phyloP scores from a whole-genome alignment of 2,797 vertebrate genomes.

The Taeniopygia guttata region DNA sequence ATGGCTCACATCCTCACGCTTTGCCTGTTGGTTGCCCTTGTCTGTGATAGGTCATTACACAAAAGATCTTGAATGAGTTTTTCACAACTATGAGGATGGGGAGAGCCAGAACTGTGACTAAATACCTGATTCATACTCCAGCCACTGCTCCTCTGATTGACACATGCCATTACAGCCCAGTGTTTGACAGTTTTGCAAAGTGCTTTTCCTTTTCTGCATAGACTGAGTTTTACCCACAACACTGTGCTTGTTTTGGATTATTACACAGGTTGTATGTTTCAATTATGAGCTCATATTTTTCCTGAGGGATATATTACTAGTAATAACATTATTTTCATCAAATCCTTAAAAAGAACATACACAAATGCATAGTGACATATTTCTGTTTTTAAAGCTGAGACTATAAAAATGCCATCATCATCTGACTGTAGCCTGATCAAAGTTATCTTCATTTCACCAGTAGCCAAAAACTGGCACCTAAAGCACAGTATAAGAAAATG shows the following conservation, averaged over 20 bases:
- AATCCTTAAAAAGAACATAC: background rate
- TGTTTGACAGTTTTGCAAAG: background rate
- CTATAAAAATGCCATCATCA: background rate
- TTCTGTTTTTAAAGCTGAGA: background rate
- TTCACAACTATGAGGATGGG: background rate
- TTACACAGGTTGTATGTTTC: background rate
- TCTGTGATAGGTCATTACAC: background rate
- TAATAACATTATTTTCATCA: background rate
- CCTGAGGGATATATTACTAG: background rate
- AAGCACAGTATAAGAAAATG: background rate
- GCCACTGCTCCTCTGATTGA: accelerated
- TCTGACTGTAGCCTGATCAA: background rate
- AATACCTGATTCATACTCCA: background rate
- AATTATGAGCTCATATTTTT: background rate
- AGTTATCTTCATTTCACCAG: background rate
- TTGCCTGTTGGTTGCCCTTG: background rate
- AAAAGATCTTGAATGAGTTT: background rate
- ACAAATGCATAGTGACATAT: background rate
- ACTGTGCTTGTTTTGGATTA: background rate
- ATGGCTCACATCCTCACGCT: background rate
- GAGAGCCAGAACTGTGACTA: background rate
- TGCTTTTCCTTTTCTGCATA: background rate
- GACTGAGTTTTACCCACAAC: background rate
- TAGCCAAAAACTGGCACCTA: background rate
- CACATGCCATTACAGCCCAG: background rate